Conservation (phyloP, 2,113 vertebrate genomes). For the Cyanistes caeruleus region DNA sequence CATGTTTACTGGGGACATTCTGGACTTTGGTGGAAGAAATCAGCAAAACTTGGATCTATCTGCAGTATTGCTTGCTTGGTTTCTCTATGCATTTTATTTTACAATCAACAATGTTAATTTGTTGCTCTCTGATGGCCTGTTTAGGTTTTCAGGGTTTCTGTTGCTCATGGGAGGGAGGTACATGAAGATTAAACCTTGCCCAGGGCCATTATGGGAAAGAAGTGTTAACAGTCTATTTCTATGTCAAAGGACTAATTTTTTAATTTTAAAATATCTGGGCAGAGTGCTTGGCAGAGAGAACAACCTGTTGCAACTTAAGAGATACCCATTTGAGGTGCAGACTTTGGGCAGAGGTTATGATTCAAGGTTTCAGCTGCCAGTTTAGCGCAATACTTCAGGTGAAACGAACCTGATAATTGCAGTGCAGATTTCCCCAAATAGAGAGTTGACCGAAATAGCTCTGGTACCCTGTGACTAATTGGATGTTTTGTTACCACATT, state of each 20-base stretch:
- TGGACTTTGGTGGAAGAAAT: neutral
- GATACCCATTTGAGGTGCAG: neutral
- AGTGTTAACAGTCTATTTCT: neutral
- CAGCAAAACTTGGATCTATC: neutral
- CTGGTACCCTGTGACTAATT: constrained; percentile 26
- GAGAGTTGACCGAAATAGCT: neutral
- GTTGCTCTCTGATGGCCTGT: neutral
- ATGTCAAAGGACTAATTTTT: neutral
- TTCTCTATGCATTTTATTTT: neutral
- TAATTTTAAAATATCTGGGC: neutral
- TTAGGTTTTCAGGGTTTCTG: neutral
- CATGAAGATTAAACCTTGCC: neutral
- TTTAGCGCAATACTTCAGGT: neutral
- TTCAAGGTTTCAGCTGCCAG: neutral
- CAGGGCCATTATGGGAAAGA: neutral
- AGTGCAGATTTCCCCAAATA: constrained; percentile 21
- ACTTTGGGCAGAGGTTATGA: neutral
- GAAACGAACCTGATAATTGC: constrained; percentile 24
- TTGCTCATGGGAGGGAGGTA: neutral
- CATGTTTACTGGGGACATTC: neutral
- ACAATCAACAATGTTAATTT: neutral
- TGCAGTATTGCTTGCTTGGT: neutral
- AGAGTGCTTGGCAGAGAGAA: neutral
- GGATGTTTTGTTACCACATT: neutral
- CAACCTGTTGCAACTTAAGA: neutral